These are phyloP conservation scores for Anser brachyrhynchus DNA, from an alignment of 2,113 vertebrate genomes.

Conservation along the genomic window DNA sequence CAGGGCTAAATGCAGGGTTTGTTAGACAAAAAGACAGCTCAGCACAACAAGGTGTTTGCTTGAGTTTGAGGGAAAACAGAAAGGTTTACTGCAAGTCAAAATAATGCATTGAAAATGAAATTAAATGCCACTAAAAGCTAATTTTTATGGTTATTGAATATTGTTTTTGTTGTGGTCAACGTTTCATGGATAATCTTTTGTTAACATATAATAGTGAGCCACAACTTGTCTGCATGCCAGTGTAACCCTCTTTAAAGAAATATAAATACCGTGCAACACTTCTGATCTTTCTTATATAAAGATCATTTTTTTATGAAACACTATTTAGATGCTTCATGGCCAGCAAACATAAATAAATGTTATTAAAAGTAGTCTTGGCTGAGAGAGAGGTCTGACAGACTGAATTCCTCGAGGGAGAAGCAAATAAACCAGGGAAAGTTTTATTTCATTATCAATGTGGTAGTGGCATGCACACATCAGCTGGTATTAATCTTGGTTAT, in stretches of 20 bases:
- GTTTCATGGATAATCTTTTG: neutral
- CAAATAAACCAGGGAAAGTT: conserved; percentile 33
- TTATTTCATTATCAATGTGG: conserved; percentile 22
- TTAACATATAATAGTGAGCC: neutral
- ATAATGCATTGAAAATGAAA: neutral
- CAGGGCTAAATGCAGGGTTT: neutral
- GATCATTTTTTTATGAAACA: neutral
- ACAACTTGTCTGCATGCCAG: neutral
- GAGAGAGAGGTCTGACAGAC: conserved; percentile 1
- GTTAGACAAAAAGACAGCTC: neutral
- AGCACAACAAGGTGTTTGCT: neutral
- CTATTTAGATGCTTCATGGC: neutral
- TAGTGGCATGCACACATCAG: neutral
- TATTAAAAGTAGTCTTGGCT: conserved; percentile 25
- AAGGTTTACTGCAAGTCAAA: neutral
- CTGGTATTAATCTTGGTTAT: conserved; percentile 40
- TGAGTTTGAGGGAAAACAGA: neutral
- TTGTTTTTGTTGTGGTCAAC: neutral
- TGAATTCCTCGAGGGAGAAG: neutral
- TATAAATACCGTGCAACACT: neutral
- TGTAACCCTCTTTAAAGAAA: conserved; percentile 13
- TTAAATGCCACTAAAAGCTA: neutral
- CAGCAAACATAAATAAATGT: conserved; percentile 17
- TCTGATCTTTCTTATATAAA: neutral
- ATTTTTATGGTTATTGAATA: neutral